These are phyloP conservation scores for Pantherophis guttatus DNA, from an alignment of 2,113 vertebrate genomes.

Conservation along the genomic window DNA sequence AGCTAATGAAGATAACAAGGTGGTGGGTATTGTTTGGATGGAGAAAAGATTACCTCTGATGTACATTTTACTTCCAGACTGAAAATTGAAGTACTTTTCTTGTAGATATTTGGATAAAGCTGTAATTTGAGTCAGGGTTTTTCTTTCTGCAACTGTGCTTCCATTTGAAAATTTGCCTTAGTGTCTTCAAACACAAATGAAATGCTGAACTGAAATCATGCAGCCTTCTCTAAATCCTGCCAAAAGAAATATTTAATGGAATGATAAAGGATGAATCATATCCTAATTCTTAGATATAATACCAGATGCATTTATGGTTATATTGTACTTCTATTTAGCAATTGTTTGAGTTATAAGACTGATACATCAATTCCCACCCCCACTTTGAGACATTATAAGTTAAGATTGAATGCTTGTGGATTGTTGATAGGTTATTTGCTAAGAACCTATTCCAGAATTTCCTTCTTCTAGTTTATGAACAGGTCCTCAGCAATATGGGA, in stretches of 20 bases:
- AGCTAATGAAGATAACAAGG: constrained; percentile 14
- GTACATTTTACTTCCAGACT: not conserved
- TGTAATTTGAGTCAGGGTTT: not conserved
- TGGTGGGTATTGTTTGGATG: constrained; percentile 34
- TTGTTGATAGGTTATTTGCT: not conserved
- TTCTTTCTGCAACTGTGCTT: not conserved
- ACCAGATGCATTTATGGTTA: constrained; percentile 36
- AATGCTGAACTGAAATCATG: constrained; percentile 16
- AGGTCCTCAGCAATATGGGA: not conserved
- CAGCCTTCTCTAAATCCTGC: not conserved
- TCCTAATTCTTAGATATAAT: constrained; percentile 32
- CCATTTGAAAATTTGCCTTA: not conserved
- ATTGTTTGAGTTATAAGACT: not conserved
- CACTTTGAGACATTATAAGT: not conserved
- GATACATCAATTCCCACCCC: accelerated
- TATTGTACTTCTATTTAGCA: not conserved
- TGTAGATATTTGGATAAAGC: not conserved
- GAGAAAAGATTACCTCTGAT: not conserved
- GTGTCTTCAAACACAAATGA: not conserved
- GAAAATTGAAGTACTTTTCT: not conserved
- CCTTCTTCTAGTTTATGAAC: not conserved
- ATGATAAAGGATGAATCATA: not conserved
- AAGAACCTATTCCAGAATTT: not conserved
- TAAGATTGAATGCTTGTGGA: not conserved
- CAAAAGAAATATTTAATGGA: constrained; percentile 9